phyloP scores from a whole-genome alignment of 1,140 invertebrate species.

The Aphelinus atriplicis region DNA sequence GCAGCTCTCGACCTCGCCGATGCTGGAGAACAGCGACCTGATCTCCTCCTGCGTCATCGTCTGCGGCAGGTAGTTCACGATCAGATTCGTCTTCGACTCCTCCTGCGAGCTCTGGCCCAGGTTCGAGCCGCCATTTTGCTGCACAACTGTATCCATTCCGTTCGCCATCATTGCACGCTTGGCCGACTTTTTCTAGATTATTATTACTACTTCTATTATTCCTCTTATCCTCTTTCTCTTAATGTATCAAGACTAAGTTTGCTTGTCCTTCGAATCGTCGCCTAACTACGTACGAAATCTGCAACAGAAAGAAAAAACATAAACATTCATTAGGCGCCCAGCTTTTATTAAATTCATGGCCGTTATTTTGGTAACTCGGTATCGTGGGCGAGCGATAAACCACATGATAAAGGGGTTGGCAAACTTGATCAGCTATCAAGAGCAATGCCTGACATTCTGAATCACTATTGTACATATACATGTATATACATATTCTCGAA shows the following conservation, averaged over 20 bases:
- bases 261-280: slow-evolving; percentile 48
- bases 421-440: too few species aligned
- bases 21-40: slow-evolving; percentile 94
- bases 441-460: too few species aligned
- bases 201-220: neutral
- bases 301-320: slow-evolving; percentile 47
- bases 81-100: slow-evolving; percentile 97
- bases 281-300: slow-evolving; percentile 65
- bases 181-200: slow-evolving; percentile 31
- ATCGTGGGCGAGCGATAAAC: too few species aligned
- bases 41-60: slow-evolving; percentile 99
- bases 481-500: too few species aligned
- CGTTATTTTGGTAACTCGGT: too few species aligned
- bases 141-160: slow-evolving; percentile 78
- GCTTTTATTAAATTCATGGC: too few species aligned
- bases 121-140: slow-evolving; percentile 75
- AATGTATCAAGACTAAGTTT: slow-evolving; percentile 9
- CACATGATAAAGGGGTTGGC: too few species aligned
- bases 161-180: slow-evolving; percentile 81
- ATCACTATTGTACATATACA: too few species aligned
- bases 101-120: slow-evolving; percentile 80
- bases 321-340: too few species aligned
- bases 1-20: slow-evolving; percentile 98
- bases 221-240: neutral
- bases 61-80: slow-evolving; percentile 99